These are phyloP conservation scores for Eulacestoma nigropectus DNA, from an alignment of 2,113 vertebrate species.

Conservation along the genomic window DNA sequence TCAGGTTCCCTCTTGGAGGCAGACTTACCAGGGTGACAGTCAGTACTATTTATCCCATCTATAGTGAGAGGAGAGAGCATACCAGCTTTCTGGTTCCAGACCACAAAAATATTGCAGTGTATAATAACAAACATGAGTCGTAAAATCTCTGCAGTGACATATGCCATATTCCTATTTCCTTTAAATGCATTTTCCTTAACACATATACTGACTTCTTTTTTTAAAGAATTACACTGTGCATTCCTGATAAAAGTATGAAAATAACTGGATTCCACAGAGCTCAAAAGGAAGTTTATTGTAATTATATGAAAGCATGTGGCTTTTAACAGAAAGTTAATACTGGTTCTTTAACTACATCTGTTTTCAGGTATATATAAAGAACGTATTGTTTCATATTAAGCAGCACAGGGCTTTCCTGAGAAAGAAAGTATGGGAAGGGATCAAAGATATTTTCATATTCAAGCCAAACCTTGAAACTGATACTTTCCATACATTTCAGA, in stretches of 20 bases:
- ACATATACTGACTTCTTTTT: fast-evolving
- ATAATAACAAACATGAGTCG: background rate
- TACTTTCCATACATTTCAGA: background rate
- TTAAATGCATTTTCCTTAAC: background rate
- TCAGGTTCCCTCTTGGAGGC: background rate
- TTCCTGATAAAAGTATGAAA: background rate
- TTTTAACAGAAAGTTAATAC: background rate
- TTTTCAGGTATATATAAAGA: background rate
- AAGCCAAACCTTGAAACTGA: background rate
- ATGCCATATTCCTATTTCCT: fast-evolving
- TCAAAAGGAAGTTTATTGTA: background rate
- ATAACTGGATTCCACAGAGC: background rate
- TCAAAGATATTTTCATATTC: background rate
- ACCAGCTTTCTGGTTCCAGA: background rate
- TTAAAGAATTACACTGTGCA: background rate
- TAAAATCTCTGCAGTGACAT: background rate
- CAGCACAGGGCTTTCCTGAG: background rate
- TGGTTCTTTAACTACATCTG: background rate
- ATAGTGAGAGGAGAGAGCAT: background rate
- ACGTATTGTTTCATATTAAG: background rate
- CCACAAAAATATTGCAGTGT: background rate
- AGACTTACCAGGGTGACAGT: background rate
- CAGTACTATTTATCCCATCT: background rate
- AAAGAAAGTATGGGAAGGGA: background rate
- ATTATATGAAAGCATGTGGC: background rate